Evolutionary conservation across 2,113 vertebrate genomes (phyloP).

Genomic region (Anolis sagrei): DNA sequence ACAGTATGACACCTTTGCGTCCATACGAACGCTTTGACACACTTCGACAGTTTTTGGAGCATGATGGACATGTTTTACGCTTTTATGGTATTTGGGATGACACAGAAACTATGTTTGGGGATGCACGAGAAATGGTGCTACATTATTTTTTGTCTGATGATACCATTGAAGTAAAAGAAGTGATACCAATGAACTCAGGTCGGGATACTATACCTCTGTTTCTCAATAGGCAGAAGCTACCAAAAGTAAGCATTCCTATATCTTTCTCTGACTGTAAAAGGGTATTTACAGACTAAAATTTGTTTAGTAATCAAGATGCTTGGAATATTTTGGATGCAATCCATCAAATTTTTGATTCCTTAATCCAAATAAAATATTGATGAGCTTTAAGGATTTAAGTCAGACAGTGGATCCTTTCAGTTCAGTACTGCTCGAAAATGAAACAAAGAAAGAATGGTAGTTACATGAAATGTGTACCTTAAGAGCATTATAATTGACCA

Average conservation of each 20-base stretch:
- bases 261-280: constrained; percentile 1
- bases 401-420: neutral
- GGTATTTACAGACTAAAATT: neutral
- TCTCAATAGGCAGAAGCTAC: constrained; percentile 86
- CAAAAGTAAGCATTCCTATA: constrained; percentile 82
- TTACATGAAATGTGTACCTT: neutral
- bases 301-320: constrained; percentile 12
- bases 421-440: neutral
- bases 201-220: constrained; percentile 78
- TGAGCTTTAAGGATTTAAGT: neutral
- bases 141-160: constrained; percentile 91
- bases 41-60: constrained; percentile 85
- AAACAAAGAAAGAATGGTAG: neutral
- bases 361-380: neutral
- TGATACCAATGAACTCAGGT: constrained; percentile 80
- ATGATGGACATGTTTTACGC: constrained; percentile 84
- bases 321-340: constrained; percentile 38
- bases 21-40: constrained; percentile 85
- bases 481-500: neutral
- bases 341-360: neutral
- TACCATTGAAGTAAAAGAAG: constrained; percentile 88
- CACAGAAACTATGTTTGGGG: constrained; percentile 69
- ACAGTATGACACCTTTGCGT: constrained; percentile 78
- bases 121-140: constrained; percentile 81
- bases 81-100: constrained; percentile 92